phyloP scores from a whole-genome alignment of 1,140 invertebrate species.

The Galleria mellonella region DNA sequence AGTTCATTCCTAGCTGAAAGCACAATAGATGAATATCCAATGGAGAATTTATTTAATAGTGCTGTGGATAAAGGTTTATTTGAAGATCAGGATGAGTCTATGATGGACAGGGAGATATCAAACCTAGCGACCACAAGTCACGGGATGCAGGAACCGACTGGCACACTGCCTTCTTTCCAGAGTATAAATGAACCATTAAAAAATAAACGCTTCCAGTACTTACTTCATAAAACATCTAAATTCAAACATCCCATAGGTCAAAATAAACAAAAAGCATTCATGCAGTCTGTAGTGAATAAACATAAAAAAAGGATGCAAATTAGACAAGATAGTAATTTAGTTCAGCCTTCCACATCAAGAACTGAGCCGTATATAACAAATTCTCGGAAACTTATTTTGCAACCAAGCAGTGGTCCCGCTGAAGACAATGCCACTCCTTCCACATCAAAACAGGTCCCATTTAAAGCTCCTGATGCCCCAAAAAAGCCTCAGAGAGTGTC shows the following conservation, averaged over 20 bases:
- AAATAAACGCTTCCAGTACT: conserved; percentile 69
- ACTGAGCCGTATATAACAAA: conserved; percentile 50
- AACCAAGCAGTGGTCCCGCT: conserved; percentile 29
- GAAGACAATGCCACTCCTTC: conserved; percentile 50
- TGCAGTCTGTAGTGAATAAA: conserved; percentile 71
- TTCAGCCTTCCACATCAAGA: conserved; percentile 63
- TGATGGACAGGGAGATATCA: conserved; percentile 68
- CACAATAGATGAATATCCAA: conserved; percentile 66
- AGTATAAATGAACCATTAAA: conserved; percentile 67
- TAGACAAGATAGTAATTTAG: conserved; percentile 31
- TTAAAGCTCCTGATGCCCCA: conserved; percentile 45
- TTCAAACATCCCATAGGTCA: conserved; percentile 68
- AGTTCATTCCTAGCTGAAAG: conserved; percentile 65
- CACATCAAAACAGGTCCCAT: conserved; percentile 47
- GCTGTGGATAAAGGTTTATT: conserved; percentile 65
- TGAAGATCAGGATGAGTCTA: conserved; percentile 57
- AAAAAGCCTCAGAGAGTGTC: conserved; percentile 45
- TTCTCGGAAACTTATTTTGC: conserved; percentile 41
- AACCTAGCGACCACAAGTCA: conserved; percentile 63
- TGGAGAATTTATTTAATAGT: conserved; percentile 69
- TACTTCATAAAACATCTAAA: conserved; percentile 72
- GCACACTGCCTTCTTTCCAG: conserved; percentile 56
- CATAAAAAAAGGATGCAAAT: conserved; percentile 65
- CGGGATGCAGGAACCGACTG: conserved; percentile 46
- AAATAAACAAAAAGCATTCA: conserved; percentile 70